Conservation (phyloP, 2,888 invertebrate genomes). For the Palloptera scutellata region DNA sequence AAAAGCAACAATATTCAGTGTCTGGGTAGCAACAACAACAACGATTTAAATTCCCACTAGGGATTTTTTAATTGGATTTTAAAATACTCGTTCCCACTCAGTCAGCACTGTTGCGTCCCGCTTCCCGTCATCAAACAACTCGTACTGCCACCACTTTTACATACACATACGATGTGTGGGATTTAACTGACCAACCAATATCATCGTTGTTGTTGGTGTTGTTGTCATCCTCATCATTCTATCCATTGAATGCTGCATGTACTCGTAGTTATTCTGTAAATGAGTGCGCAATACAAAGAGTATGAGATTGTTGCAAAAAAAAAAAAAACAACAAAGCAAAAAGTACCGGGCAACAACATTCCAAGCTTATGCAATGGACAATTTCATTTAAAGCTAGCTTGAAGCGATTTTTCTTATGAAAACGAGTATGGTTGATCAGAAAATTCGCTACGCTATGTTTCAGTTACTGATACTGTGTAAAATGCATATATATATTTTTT, state of each 20-base stretch:
- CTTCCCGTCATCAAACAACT: background rate
- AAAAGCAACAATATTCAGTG: constrained; percentile 2
- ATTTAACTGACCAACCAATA: constrained; percentile 12
- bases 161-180: background rate
- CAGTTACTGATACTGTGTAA: too few species aligned
- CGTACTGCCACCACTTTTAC: constrained; percentile 5
- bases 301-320: too few species aligned
- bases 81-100: constrained; percentile 55
- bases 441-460: too few species aligned
- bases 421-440: background rate
- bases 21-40: constrained; percentile 31
- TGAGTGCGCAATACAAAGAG: too few species aligned
- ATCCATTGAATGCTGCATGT: too few species aligned
- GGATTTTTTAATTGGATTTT: constrained; percentile 65
- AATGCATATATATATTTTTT: too few species aligned
- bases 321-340: too few species aligned
- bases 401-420: constrained; percentile 23
- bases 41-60: constrained; percentile 60
- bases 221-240: background rate
- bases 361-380: constrained; percentile 12
- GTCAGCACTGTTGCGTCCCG: background rate
- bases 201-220: constrained; percentile 16
- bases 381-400: constrained; percentile 27
- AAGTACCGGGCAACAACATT: too few species aligned
- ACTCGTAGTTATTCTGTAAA: too few species aligned